These are phyloP conservation scores for Perccottus glenii DNA, from an alignment of 2,113 vertebrate genomes.

Conservation along the genomic window DNA sequence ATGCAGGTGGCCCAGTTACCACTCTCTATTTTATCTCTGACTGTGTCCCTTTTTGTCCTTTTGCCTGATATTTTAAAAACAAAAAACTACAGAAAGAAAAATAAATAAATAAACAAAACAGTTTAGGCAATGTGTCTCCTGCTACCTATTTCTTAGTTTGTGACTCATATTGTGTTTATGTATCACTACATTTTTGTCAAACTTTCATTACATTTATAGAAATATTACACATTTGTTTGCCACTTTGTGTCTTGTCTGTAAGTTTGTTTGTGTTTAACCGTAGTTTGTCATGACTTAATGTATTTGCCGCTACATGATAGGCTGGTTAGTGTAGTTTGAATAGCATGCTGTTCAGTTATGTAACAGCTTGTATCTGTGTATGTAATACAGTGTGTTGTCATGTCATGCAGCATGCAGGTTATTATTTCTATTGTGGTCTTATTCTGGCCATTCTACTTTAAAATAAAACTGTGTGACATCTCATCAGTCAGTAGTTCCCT, in stretches of 20 bases:
- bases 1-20: slow-evolving; percentile 42
- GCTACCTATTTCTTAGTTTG: slow-evolving; percentile 51
- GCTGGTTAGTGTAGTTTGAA: neutral
- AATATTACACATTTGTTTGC: neutral
- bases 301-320: neutral
- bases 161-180: slow-evolving; percentile 30
- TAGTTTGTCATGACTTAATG: slow-evolving; percentile 36
- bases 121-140: slow-evolving; percentile 67
- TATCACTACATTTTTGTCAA: slow-evolving; percentile 28
- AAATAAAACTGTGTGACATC: slow-evolving; percentile 7
- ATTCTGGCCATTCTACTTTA: too few relatives aligned
- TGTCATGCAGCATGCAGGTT: too few relatives aligned
- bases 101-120: slow-evolving; percentile 54
- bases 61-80: slow-evolving; percentile 78
- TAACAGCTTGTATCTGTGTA: slow-evolving; percentile 3
- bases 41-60: slow-evolving; percentile 66
- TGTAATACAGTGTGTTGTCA: neutral
- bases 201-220: slow-evolving; percentile 1
- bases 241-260: slow-evolving; percentile 13
- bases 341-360: slow-evolving; percentile 9
- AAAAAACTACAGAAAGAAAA: slow-evolving; percentile 60
- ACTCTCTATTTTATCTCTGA: slow-evolving; percentile 62
- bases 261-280: slow-evolving; percentile 16
- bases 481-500: slow-evolving; percentile 27
- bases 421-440: too few relatives aligned